Conservation (phyloP, 1,140 invertebrate species). For the Littorina saxatilis region DNA sequence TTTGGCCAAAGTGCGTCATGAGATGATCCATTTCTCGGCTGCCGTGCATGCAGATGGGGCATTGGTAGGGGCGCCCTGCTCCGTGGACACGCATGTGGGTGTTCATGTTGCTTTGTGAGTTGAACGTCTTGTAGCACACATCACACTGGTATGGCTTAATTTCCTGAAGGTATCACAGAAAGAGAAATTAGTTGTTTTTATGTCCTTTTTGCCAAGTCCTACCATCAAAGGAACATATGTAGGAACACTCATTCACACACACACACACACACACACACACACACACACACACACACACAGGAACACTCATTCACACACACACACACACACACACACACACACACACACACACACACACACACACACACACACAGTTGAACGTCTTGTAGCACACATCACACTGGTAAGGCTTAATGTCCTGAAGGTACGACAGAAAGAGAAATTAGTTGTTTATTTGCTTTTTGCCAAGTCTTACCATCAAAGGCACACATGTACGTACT, state of each 20-base stretch:
- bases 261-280: background rate
- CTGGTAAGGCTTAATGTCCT: constrained; percentile 10
- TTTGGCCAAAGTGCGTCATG: constrained; percentile 11
- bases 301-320: no score
- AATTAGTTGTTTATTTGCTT: no score
- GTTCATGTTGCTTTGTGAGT: background rate
- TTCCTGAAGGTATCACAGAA: constrained; percentile 1
- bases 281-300: no score
- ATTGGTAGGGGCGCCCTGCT: constrained; percentile 29
- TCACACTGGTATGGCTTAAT: constrained; percentile 22
- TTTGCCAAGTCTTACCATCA: background rate
- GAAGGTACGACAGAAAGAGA: constrained; percentile 2
- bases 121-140: constrained; percentile 29
- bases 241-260: no score
- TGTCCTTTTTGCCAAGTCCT: no score
- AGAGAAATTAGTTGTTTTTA: no score
- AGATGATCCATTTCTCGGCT: constrained; percentile 31
- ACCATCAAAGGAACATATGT: no score
- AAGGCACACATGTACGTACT: no score
- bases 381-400: constrained; percentile 33
- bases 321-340: no score
- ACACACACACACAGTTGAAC: no score
- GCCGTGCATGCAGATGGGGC: constrained; percentile 31
- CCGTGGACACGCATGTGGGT: constrained; percentile 18
- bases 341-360: no score